Conservation (phyloP, 2,797 vertebrate species). For the Notolepis coatsorum region DNA sequence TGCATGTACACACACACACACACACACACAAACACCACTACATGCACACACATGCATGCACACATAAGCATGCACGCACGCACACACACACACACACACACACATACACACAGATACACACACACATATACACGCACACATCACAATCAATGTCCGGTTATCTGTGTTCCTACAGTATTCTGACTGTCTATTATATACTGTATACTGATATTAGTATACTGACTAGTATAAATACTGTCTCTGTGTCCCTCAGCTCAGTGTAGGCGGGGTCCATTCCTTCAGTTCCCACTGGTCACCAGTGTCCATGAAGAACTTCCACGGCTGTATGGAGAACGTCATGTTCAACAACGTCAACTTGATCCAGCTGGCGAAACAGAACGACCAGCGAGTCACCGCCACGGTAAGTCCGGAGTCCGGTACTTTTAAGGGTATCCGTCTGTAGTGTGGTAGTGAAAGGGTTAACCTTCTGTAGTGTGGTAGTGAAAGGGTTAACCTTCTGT, state of each 20-base stretch:
- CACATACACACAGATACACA: not conserved
- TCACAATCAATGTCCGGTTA: no score
- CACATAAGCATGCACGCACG: not conserved
- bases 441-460: no score
- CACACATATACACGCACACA: not conserved
- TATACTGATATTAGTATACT: no score
- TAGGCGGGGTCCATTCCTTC: slow-evolving; percentile 83
- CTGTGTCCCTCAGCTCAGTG: slow-evolving; percentile 95
- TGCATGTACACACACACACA: not conserved
- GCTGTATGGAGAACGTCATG: slow-evolving; percentile 93
- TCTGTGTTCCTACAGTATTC: no score
- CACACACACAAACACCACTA: not conserved
- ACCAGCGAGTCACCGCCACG: slow-evolving; percentile 78
- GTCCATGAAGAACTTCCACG: slow-evolving; percentile 83
- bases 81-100: not conserved
- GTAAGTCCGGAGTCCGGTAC: no score
- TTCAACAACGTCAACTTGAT: slow-evolving; percentile 88
- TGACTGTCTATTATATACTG: no score
- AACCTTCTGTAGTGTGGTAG: no score
- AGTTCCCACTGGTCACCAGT: slow-evolving; percentile 73
- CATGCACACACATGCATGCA: not conserved
- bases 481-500: no score
- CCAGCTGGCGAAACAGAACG: slow-evolving; percentile 77
- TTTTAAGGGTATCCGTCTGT: no score
- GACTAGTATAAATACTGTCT: no score